Conservation (phyloP, 35 echinoderm and acorn worm genomes). For the Amphiura filiformis region DNA sequence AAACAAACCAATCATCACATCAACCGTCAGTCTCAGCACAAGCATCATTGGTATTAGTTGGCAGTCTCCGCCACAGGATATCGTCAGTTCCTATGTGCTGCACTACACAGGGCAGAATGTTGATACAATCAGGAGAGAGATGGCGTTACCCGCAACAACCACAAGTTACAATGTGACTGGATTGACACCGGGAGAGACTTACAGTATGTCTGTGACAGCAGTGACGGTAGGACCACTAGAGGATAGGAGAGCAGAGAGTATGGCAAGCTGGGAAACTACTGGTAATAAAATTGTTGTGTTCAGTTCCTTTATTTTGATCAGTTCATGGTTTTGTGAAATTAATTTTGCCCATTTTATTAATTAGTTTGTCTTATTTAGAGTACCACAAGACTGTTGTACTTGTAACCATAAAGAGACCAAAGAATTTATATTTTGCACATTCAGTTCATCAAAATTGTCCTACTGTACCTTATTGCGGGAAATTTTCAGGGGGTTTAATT, state of each 20-base stretch:
- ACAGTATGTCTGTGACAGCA: neutral
- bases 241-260: neutral
- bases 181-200: neutral
- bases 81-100: neutral
- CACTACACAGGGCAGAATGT: conserved; percentile 4
- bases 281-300: no score
- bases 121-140: neutral
- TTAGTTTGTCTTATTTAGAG: no score
- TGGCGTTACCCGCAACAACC: neutral
- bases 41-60: neutral
- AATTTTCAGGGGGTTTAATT: no score
- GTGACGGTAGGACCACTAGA: neutral
- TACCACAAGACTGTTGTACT: no score
- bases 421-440: no score
- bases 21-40: neutral
- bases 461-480: no score
- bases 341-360: no score
- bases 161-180: neutral
- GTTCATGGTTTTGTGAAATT: no score
- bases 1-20: neutral
- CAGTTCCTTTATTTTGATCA: no score
- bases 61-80: conserved; percentile 4
- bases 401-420: no score
- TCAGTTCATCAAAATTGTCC: no score
- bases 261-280: neutral